phyloP scores from a whole-genome alignment of 2,113 vertebrate species.

The Catharus minimus region DNA sequence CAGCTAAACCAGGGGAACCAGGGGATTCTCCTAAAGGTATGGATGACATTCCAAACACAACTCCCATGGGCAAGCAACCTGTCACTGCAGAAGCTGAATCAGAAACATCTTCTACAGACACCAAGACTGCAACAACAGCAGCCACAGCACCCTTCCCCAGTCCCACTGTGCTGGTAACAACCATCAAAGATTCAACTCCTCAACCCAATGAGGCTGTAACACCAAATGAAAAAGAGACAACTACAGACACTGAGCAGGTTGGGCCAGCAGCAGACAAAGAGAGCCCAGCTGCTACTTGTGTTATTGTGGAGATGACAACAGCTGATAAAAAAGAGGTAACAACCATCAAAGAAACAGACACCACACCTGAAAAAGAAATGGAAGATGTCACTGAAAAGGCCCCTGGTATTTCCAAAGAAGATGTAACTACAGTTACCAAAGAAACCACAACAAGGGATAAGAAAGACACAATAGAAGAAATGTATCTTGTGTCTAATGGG shows the following conservation, averaged over 20 bases:
- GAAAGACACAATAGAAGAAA: conserved; percentile 51
- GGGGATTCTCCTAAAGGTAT: background rate
- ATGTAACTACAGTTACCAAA: background rate
- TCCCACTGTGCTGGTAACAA: background rate
- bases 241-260: background rate
- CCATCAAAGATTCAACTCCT: background rate
- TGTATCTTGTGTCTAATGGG: conserved; percentile 31
- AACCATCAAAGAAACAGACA: background rate
- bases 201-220: background rate
- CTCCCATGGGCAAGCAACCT: background rate
- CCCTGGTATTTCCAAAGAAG: background rate
- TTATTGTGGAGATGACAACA: conserved; percentile 10
- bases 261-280: background rate
- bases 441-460: conserved; percentile 17
- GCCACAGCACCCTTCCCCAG: background rate
- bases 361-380: background rate
- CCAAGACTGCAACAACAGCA: background rate
- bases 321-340: background rate
- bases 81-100: background rate
- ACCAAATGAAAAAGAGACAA: background rate
- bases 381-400: background rate
- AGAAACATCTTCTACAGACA: background rate
- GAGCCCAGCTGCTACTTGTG: background rate
- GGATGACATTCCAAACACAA: background rate
- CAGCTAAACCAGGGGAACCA: background rate